A percentile compares a stretch with the other conserved stretches of the same genome.
phyloP scores from a whole-genome alignment of 2,888 invertebrate genomes.

The Ashinkailepas kermadecensis region DNA sequence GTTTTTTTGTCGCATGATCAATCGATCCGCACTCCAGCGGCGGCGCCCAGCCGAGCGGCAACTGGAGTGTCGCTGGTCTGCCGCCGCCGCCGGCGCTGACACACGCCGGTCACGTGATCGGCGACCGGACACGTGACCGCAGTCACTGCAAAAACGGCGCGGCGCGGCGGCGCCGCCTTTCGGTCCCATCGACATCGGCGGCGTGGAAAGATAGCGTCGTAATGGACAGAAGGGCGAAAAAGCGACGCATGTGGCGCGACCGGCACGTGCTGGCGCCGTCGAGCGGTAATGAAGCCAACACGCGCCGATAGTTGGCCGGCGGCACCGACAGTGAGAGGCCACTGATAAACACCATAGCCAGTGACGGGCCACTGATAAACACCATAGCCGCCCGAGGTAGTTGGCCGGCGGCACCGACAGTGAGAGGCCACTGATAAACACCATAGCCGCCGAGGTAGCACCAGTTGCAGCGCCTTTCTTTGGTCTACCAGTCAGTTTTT shows the following conservation, averaged over 20 bases:
- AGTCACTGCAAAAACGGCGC: not conserved
- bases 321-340: too few relatives aligned
- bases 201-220: conserved; percentile 18
- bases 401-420: too few relatives aligned
- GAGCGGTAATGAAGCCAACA: not conserved
- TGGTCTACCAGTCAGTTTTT: too few relatives aligned
- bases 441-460: too few relatives aligned
- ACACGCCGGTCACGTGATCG: not conserved
- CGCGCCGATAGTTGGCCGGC: not conserved
- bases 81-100: not conserved
- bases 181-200: not conserved
- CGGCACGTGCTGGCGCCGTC: not conserved
- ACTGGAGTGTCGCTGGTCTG: not conserved
- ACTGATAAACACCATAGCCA: too few relatives aligned
- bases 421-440: too few relatives aligned
- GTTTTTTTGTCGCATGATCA: not conserved
- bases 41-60: not conserved
- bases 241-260: not conserved
- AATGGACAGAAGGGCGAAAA: conserved; percentile 1
- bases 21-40: not conserved
- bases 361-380: too few relatives aligned
- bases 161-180: not conserved
- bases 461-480: too few relatives aligned
- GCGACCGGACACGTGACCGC: not conserved
- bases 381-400: too few relatives aligned